Conservation (phyloP, 2,888 invertebrate species). For the Diaphora mendica region DNA sequence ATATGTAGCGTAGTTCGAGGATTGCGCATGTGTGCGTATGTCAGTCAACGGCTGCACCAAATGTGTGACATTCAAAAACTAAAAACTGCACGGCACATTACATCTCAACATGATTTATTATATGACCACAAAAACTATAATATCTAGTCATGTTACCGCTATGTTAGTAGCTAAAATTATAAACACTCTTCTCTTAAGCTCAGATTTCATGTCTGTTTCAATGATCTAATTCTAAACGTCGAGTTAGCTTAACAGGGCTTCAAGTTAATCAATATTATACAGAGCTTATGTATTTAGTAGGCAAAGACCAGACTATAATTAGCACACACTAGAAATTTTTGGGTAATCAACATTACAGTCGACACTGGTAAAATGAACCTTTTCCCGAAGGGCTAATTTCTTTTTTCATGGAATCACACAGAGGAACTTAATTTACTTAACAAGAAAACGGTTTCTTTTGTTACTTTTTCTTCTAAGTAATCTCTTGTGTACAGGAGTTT, state of each 20-base stretch:
- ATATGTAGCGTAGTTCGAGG: neutral
- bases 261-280: neutral
- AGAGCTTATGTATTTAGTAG: neutral
- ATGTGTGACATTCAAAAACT: constrained; percentile 71
- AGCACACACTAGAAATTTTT: neutral
- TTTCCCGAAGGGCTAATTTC: neutral
- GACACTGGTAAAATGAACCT: neutral
- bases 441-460: neutral
- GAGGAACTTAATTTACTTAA: neutral
- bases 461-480: neutral
- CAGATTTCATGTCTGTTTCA: neutral
- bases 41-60: constrained; percentile 56
- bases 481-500: no score
- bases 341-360: neutral
- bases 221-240: neutral
- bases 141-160: constrained; percentile 35
- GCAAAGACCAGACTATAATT: neutral
- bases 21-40: neutral
- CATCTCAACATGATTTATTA: constrained; percentile 67
- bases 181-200: neutral
- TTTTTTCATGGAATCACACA: neutral
- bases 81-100: constrained; percentile 78
- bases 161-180: constrained; percentile 4
- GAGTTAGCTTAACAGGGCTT: neutral
- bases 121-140: constrained; percentile 55